phyloP scores from a whole-genome alignment of 2,113 vertebrate species.

The Ursus arctos region DNA sequence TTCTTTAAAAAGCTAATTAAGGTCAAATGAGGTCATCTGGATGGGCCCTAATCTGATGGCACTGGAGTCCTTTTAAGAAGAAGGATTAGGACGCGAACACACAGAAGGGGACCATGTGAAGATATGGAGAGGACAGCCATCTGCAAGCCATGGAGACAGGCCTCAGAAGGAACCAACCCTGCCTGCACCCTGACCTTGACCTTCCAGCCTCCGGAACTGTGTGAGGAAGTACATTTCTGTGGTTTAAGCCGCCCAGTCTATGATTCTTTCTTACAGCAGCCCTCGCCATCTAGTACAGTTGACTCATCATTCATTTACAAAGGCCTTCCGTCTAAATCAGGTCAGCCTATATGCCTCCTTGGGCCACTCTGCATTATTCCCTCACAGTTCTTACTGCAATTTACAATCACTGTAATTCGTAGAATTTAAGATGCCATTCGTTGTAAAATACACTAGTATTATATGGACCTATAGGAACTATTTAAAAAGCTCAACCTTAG shows the following conservation, averaged over 20 bases:
- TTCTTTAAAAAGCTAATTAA: neutral
- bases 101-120: neutral
- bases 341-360: neutral
- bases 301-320: neutral
- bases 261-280: neutral
- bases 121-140: rapidly evolving
- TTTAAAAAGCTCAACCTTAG: neutral
- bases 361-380: neutral
- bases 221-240: neutral
- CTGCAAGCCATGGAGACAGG: neutral
- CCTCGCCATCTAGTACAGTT: neutral
- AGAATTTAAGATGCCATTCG: neutral
- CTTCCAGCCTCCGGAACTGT: neutral
- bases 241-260: neutral
- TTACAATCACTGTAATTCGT: neutral
- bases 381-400: neutral
- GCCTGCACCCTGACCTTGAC: no score
- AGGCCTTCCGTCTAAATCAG: neutral
- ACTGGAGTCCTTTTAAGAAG: neutral
- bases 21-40: neutral
- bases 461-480: neutral
- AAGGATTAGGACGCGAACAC: neutral
- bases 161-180: neutral
- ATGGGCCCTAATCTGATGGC: rapidly evolving
- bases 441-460: neutral